Conservation (phyloP, 1,140 invertebrate species). For the Zaprionus gabonicus region DNA sequence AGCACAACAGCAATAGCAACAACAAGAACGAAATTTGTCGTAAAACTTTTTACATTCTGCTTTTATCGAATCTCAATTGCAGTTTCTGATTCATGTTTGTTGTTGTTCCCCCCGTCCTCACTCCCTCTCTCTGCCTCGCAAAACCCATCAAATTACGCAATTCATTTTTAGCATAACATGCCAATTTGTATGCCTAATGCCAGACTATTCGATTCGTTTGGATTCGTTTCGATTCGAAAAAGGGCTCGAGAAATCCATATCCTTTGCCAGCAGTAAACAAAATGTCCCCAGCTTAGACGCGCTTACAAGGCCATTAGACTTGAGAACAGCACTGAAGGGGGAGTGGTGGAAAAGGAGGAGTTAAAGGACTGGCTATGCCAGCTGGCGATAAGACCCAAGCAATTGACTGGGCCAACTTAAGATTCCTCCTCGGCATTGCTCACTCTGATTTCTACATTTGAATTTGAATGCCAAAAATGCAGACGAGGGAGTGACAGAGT, state of each 20-base stretch:
- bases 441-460: constrained; percentile 65
- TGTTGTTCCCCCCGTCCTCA: background rate
- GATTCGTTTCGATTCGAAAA: constrained; percentile 46
- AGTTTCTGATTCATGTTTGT: constrained; percentile 30
- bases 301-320: constrained; percentile 76
- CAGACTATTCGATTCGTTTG: constrained; percentile 21
- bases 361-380: constrained; percentile 35
- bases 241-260: constrained; percentile 31
- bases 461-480: constrained; percentile 67
- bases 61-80: constrained; percentile 42
- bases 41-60: constrained; percentile 52
- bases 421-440: constrained; percentile 61
- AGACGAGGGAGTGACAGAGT: background rate
- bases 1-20: constrained; percentile 32
- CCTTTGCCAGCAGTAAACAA: constrained; percentile 43
- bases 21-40: constrained; percentile 44
- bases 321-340: constrained; percentile 25
- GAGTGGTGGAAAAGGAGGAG: too few species aligned
- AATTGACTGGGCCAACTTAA: constrained; percentile 52
- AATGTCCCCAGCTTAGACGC: constrained; percentile 64
- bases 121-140: background rate
- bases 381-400: constrained; percentile 53
- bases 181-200: constrained; percentile 68
- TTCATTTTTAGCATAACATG: constrained; percentile 79
- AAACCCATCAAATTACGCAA: constrained; percentile 75